Conservation (phyloP, 2,888 invertebrate genomes). For the Leucophenga maculata region DNA sequence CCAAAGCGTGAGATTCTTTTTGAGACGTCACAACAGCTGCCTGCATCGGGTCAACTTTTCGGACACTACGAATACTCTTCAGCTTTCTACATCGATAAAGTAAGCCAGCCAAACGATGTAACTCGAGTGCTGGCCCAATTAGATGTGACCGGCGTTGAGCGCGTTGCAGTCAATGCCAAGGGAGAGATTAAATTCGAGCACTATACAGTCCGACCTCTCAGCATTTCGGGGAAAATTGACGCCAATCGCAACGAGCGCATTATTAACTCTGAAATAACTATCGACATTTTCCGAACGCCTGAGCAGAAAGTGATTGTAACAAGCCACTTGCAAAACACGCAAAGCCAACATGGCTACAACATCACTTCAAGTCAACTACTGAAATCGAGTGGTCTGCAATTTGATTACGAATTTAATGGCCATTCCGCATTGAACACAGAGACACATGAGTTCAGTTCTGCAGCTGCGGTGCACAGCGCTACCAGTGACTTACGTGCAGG, state of each 20-base stretch:
- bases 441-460: slow-evolving; percentile 59
- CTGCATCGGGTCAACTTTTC: slow-evolving; percentile 71
- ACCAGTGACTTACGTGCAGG: slow-evolving; percentile 64
- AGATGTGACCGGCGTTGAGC: slow-evolving; percentile 74
- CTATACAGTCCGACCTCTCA: slow-evolving; percentile 76
- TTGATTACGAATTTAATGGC: slow-evolving; percentile 58
- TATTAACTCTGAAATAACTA: slow-evolving; percentile 69
- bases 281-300: slow-evolving; percentile 77
- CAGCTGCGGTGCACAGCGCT: slow-evolving; percentile 65
- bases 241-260: slow-evolving; percentile 67
- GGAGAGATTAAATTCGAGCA: slow-evolving; percentile 79
- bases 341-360: slow-evolving; percentile 68
- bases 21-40: slow-evolving; percentile 75
- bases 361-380: slow-evolving; percentile 69
- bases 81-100: slow-evolving; percentile 81
- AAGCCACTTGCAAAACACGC: slow-evolving; percentile 42
- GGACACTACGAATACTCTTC: slow-evolving; percentile 79
- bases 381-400: slow-evolving; percentile 72
- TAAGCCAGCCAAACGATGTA: slow-evolving; percentile 80
- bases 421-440: slow-evolving; percentile 62
- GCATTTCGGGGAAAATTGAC: slow-evolving; percentile 72
- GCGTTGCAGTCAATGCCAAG: slow-evolving; percentile 72
- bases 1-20: slow-evolving; percentile 80
- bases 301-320: slow-evolving; percentile 74
- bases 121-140: slow-evolving; percentile 75